These are phyloP conservation scores for Deroplatys truncata DNA, from an alignment of 2,888 invertebrate genomes.

Conservation along the genomic window DNA sequence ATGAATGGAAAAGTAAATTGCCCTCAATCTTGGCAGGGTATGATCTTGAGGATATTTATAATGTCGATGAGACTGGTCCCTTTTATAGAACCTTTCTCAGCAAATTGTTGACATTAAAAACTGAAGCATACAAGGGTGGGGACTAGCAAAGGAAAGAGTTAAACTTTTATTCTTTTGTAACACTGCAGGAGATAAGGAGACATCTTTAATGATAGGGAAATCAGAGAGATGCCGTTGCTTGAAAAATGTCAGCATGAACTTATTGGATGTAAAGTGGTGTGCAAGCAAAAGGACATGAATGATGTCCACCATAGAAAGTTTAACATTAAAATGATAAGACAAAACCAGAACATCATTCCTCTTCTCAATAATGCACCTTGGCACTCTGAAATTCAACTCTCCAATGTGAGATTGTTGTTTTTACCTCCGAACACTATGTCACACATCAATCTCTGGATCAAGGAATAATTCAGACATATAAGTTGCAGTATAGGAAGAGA, in stretches of 20 bases:
- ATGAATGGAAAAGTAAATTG: not conserved
- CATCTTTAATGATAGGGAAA: no score
- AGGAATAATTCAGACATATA: not conserved
- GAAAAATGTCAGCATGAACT: not conserved
- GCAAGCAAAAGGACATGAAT: no score
- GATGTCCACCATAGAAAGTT: no score
- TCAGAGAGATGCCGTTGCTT: not conserved
- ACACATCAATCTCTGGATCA: not conserved
- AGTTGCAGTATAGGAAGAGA: not conserved
- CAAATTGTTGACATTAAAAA: not conserved
- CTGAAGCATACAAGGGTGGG: not conserved
- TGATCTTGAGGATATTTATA: not conserved
- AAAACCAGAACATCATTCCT: no score
- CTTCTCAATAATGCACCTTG: not conserved
- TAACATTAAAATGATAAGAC: no score
- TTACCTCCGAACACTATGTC: not conserved
- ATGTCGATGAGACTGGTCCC: not conserved
- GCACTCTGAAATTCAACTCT: not conserved
- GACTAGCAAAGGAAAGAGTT: not conserved
- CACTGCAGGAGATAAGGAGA: not conserved
- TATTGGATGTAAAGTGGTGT: not conserved
- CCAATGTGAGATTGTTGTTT: not conserved
- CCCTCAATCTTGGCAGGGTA: not conserved
- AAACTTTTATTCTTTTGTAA: not conserved
- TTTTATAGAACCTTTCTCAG: not conserved